Conservation (phyloP, 2,888 invertebrate species). For the Epistrophe eligans region DNA sequence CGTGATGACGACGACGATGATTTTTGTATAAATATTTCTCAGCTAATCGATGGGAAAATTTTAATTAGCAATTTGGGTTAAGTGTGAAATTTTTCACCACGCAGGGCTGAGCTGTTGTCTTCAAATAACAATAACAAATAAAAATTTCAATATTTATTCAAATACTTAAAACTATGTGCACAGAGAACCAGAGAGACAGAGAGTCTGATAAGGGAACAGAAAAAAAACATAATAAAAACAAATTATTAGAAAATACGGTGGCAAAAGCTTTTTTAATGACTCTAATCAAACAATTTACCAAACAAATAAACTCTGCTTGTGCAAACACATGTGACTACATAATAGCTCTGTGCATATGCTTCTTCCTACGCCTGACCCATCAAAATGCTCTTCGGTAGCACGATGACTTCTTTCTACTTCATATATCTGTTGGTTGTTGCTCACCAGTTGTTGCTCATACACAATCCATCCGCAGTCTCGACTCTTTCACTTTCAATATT, state of each 20-base stretch:
- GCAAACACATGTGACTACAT: slow-evolving; percentile 61
- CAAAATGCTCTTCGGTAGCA: slow-evolving; percentile 28
- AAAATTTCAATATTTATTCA: slow-evolving; percentile 42
- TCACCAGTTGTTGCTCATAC: background rate
- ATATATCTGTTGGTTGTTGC: background rate
- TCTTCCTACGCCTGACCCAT: slow-evolving; percentile 39
- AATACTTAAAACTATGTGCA: background rate
- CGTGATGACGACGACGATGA: no score
- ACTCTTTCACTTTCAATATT: slow-evolving; percentile 77
- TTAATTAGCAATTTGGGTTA: slow-evolving; percentile 79
- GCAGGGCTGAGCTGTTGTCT: background rate
- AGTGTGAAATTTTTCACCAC: slow-evolving; percentile 66
- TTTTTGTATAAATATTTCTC: slow-evolving; percentile 34
- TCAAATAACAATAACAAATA: slow-evolving; percentile 41
- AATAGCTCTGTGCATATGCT: background rate
- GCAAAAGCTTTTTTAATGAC: slow-evolving; percentile 80
- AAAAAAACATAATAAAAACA: slow-evolving; percentile 1
- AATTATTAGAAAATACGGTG: slow-evolving; percentile 74
- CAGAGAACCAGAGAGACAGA: background rate
- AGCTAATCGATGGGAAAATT: slow-evolving; percentile 79
- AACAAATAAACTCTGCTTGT: slow-evolving; percentile 67
- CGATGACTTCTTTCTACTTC: slow-evolving; percentile 30
- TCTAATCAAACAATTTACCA: slow-evolving; percentile 81
- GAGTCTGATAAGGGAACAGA: background rate
- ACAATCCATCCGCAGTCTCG: slow-evolving; percentile 19